Base-by-base conservation (phyloP, 2,888 invertebrate genomes). In the Linhomoeus sp. region DNA sequence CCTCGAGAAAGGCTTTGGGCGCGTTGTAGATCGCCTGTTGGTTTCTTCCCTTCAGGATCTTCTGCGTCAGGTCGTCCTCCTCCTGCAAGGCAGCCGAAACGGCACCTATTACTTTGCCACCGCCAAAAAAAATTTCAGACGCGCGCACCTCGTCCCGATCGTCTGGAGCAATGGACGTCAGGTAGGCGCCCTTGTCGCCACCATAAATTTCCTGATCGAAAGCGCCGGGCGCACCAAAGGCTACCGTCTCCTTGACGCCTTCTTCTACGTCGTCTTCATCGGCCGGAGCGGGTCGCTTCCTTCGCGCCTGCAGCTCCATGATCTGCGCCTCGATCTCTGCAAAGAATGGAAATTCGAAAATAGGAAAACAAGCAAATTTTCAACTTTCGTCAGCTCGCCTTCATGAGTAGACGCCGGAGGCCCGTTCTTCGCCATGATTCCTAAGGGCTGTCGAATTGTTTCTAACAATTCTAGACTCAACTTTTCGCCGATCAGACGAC, bases 101-200 rank as follows among this genome's bases (percentile, higher is more conserved):
- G 35, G 3, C 14, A 19, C 26, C 26, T 19, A 5, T 20, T 29
- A 45, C 9, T 29, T 35, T 29, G 14, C 9, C 2, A 40, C 19
- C 1, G 24, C 7, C 26, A 5, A 7, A 5, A 41, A 41, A 41
- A 20, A 17, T 5, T 15, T 41, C n/a, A 14, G 3, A 22, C 20
- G 5, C 24, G n/a, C n/a, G n/a, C n/a, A 66, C 68, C 61, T 87
- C 87, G 35, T 80, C 79, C 68, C 92, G 90, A 70, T 94, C 92
- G 66, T 86, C 87, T 1, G 88, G 81, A 42, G 88, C 87, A 66
- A 94, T 92, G 0, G 90, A 90, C 46, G 87, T 87, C 56, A 86
- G 84, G 67, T 92, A 92, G 29, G 85, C 88, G 63, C 85, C 87
- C 67, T 80, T 48, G 78, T 78, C 60, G 79, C 81, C 41, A 66